A percentile compares a stretch with the other conserved stretches of the same genome.
phyloP scores from a whole-genome alignment of 2,113 vertebrate species.

The Nycticebus coucang region DNA sequence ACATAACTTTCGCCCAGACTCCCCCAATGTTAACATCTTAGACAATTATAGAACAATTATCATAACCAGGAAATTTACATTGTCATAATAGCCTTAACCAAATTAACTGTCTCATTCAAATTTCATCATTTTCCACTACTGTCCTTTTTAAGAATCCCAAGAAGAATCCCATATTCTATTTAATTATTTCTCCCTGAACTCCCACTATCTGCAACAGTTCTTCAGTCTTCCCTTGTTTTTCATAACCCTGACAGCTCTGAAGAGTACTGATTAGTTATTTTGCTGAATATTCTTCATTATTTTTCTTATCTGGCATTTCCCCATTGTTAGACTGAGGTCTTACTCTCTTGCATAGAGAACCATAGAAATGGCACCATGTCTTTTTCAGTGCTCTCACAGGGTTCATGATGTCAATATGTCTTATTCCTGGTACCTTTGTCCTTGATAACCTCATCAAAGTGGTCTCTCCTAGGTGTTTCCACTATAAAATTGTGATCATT shows the following conservation, averaged over 20 bases:
- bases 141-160: not conserved
- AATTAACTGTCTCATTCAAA: not conserved
- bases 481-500: conserved; percentile 10
- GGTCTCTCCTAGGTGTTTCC: not conserved
- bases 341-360: conserved; percentile 15
- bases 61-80: not conserved
- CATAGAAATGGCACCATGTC: not conserved
- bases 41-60: not conserved
- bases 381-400: not conserved
- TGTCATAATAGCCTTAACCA: not conserved
- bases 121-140: not conserved
- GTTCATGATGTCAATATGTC: not conserved
- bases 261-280: not conserved
- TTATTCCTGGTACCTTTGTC: not conserved
- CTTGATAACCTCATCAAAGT: not conserved
- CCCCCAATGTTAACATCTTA: not conserved
- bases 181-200: not conserved
- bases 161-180: not conserved
- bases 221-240: not conserved
- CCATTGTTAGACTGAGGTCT: not conserved
- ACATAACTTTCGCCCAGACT: not conserved
- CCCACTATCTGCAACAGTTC: not conserved
- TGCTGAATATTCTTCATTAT: not conserved
- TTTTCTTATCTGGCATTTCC: not conserved
- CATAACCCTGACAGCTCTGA: not conserved